Evolutionary conservation across 2,113 vertebrate genomes (phyloP).

Genomic region (Arvicanthis niloticus): DNA sequence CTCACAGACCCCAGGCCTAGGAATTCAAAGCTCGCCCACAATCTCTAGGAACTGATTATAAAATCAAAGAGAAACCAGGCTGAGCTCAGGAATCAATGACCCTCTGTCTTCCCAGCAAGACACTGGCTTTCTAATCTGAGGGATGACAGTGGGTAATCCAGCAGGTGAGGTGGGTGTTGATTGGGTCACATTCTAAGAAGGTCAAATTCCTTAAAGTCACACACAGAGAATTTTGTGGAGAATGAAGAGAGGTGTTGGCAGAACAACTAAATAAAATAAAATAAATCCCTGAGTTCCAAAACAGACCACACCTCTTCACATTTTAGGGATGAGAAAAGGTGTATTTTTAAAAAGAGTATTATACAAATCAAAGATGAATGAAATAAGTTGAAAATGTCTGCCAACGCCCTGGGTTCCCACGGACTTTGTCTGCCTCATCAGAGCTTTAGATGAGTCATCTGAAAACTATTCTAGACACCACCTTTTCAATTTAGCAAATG

Average conservation of each 20-base stretch:
- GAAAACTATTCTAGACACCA: slow-evolving; percentile 1
- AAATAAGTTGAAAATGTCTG: not conserved
- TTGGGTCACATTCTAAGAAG: slow-evolving; percentile 29
- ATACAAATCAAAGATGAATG: not conserved
- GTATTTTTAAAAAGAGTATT: not conserved
- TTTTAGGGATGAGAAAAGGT: not conserved
- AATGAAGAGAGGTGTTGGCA: rapidly evolving
- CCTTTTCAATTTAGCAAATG: slow-evolving; percentile 63
- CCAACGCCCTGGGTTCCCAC: not conserved
- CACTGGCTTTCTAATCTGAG: slow-evolving; percentile 39
- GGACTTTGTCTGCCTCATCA: not conserved
- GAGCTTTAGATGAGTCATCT: slow-evolving; percentile 25
- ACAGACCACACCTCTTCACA: not conserved
- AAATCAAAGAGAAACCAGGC: slow-evolving; percentile 64
- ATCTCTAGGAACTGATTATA: slow-evolving; percentile 54
- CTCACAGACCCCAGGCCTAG: slow-evolving; percentile 21
- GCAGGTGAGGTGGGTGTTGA: slow-evolving; percentile 41
- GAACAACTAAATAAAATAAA: not conserved
- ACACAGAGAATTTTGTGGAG: not conserved
- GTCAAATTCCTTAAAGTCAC: slow-evolving; percentile 51
- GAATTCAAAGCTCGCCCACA: slow-evolving; percentile 57
- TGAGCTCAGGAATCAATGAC: slow-evolving; percentile 11
- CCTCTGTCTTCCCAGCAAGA: slow-evolving; percentile 47
- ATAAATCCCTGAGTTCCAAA: not conserved
- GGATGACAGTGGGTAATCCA: not conserved